These are phyloP conservation scores for Neodiprion pinetum DNA, from an alignment of 1,140 invertebrate species.

Conservation along the genomic window DNA sequence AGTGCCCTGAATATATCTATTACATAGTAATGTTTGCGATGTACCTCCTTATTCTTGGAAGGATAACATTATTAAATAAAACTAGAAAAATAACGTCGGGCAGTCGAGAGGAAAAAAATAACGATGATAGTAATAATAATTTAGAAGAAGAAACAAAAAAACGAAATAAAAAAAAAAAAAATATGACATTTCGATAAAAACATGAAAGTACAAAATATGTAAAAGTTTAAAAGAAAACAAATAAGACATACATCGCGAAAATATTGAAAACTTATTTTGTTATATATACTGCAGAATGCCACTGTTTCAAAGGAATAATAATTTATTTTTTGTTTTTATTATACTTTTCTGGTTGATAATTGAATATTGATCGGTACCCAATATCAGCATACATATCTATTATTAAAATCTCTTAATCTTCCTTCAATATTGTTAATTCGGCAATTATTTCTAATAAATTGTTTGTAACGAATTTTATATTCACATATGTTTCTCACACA, in stretches of 20 bases:
- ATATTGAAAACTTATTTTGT: background rate
- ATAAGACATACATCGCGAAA: background rate
- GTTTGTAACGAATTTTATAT: background rate
- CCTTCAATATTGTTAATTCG: background rate
- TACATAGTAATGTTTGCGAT: background rate
- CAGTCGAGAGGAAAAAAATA: background rate
- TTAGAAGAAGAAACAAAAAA: background rate
- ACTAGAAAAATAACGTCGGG: too few species aligned
- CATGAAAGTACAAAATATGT: conserved; percentile 3
- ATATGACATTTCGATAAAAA: background rate
- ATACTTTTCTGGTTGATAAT: background rate
- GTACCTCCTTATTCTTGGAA: background rate
- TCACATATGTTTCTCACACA: background rate
- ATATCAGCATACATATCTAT: background rate
- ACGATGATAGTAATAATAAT: background rate
- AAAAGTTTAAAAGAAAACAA: background rate
- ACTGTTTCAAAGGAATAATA: background rate
- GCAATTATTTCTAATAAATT: background rate
- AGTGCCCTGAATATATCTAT: background rate
- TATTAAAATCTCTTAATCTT: background rate
- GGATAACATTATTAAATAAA: background rate
- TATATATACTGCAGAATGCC: background rate
- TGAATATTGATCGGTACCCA: background rate
- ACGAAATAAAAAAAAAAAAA: background rate
- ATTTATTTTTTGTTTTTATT: background rate